A percentile compares a stretch with the other conserved stretches of the same genome.
Conservation (phyloP, 2,888 invertebrate genomes). For the Drosophila pseudotakahashii region DNA sequence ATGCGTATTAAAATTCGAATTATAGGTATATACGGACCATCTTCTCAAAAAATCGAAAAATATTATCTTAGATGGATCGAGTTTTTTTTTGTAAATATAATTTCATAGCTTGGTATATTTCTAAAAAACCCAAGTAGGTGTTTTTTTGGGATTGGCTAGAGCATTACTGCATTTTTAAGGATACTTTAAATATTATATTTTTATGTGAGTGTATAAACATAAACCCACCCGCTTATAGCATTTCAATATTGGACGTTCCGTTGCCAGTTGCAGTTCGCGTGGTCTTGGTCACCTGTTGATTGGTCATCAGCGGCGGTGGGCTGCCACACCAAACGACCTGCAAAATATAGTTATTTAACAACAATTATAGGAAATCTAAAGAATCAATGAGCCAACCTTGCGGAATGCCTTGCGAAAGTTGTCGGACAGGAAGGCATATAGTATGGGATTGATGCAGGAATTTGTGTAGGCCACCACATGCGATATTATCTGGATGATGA, state of each 20-base stretch:
- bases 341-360: neutral
- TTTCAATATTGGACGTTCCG: slow-evolving; percentile 85
- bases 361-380: neutral
- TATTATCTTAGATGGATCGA: too few relatives aligned
- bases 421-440: slow-evolving; percentile 97
- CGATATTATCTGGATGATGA: slow-evolving; percentile 91
- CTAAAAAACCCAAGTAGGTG: too few relatives aligned
- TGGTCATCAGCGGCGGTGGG: slow-evolving; percentile 81
- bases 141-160: too few relatives aligned
- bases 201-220: too few relatives aligned
- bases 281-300: slow-evolving; percentile 87
- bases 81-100: too few relatives aligned
- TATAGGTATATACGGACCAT: too few relatives aligned
- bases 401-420: slow-evolving; percentile 96
- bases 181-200: too few relatives aligned
- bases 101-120: too few relatives aligned
- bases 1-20: too few relatives aligned
- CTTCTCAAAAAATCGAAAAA: too few relatives aligned
- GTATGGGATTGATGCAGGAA: slow-evolving; percentile 96
- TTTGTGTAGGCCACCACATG: slow-evolving; percentile 96
- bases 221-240: slow-evolving; percentile 80
- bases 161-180: too few relatives aligned
- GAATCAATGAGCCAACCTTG: slow-evolving; percentile 83
- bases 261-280: slow-evolving; percentile 88
- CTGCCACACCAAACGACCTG: slow-evolving; percentile 84